These are phyloP conservation scores for Dysmachus trigonus DNA, from an alignment of 2,888 invertebrate species.

Conservation along the genomic window DNA sequence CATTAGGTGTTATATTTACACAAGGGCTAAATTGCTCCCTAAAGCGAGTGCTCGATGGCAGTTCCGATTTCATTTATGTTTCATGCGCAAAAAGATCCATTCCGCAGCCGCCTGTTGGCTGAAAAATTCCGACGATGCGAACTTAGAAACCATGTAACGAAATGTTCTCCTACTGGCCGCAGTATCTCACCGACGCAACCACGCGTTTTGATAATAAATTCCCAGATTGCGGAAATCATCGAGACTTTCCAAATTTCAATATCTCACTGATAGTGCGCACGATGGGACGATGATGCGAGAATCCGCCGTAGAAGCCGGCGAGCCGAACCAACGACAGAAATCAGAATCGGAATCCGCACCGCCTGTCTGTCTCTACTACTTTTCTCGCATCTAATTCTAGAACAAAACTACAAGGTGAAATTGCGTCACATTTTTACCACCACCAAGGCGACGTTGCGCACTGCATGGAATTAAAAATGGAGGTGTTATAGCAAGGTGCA, in stretches of 20 bases:
- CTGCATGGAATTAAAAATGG: slow-evolving; percentile 37
- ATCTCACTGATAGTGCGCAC: background rate
- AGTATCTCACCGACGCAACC: background rate
- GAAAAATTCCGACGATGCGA: background rate
- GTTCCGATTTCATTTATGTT: background rate
- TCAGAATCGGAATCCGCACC: too few species aligned
- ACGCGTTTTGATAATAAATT: background rate
- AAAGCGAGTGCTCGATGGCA: background rate
- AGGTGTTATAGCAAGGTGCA: slow-evolving; percentile 17
- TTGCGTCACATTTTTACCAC: slow-evolving; percentile 39
- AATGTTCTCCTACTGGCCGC: too few species aligned
- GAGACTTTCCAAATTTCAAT: background rate
- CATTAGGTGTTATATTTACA: background rate
- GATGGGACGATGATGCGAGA: background rate
- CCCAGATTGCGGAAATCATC: background rate
- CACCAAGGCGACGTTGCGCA: slow-evolving; percentile 22
- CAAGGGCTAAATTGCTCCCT: background rate
- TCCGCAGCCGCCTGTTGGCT: background rate
- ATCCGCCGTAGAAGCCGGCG: background rate
- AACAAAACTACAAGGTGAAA: slow-evolving; percentile 20
- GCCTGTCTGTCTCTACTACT: background rate
- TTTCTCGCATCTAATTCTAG: slow-evolving; percentile 4
- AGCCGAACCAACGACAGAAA: too few species aligned
- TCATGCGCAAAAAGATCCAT: background rate
- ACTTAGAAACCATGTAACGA: background rate